Percentiles rank a stretch among this genome's conserved stretches.
Evolutionary conservation across 2,797 vertebrate genomes (phyloP).

Genomic region (Lepilemur ruficaudatus): DNA sequence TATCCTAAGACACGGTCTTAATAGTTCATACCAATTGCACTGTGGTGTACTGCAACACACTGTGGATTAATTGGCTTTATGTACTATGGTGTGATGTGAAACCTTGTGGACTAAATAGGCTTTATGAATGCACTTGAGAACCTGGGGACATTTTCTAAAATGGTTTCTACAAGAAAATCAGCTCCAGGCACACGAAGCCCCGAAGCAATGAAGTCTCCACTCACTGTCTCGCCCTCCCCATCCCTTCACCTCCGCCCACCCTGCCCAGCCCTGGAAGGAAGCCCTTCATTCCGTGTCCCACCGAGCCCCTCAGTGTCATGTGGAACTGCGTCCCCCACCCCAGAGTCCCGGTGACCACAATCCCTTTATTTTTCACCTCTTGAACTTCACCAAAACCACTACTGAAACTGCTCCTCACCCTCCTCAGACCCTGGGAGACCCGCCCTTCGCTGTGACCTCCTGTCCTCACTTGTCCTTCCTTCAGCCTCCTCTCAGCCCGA

Average conservation of each 20-base stretch:
- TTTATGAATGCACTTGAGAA: neutral
- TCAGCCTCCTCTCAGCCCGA: rapidly evolving
- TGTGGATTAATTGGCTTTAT: neutral
- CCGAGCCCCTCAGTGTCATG: neutral
- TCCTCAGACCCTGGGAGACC: neutral
- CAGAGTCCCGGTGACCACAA: neutral
- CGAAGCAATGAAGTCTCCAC: neutral
- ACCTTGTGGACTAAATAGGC: neutral
- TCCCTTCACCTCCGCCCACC: rapidly evolving
- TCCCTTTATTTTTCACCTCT: neutral
- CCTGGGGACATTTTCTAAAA: neutral
- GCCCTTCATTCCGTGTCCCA: neutral
- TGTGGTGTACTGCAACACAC: rapidly evolving
- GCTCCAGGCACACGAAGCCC: neutral
- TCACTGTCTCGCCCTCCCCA: rapidly evolving
- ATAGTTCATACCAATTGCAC: neutral
- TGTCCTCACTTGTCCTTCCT: no score
- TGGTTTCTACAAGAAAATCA: neutral
- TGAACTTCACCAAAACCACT: neutral
- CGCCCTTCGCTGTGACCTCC: neutral
- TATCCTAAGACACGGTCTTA: neutral
- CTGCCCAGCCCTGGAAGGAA: neutral
- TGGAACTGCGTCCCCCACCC: no score
- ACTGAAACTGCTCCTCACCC: neutral
- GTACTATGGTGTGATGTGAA: neutral